Evolutionary conservation across 2,113 vertebrate genomes (phyloP).

Genomic region (Macrotis lagotis): DNA sequence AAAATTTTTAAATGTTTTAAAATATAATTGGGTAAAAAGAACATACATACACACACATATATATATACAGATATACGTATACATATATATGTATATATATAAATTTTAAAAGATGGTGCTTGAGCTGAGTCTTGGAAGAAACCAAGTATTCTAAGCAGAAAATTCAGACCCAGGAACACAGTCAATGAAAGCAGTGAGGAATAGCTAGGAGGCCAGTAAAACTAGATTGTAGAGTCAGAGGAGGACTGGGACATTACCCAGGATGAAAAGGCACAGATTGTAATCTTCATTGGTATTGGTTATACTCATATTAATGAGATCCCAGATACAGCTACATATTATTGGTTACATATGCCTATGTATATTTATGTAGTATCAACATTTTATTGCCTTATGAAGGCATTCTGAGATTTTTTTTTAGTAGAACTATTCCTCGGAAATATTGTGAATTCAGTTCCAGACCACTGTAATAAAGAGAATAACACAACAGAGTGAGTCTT

Average conservation of each 20-base stretch:
- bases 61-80: too few species aligned
- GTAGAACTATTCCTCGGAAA: background rate
- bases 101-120: background rate
- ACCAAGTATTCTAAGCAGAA: background rate
- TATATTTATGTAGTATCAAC: background rate
- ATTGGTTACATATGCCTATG: background rate
- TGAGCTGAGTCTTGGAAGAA: background rate
- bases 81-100: too few species aligned
- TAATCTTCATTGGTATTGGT: background rate
- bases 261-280: background rate
- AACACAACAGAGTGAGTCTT: too few species aligned
- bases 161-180: background rate
- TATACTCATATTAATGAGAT: background rate
- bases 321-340: background rate
- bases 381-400: background rate
- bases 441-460: too few species aligned
- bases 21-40: too few species aligned
- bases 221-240: background rate
- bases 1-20: background rate
- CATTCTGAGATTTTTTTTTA: background rate
- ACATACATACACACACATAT: too few species aligned
- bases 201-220: background rate
- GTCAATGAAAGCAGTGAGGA: background rate
- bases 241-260: background rate
- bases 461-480: too few species aligned